Base-by-base conservation (phyloP, 2,797 vertebrate genomes). In the Neosalanx taihuensis region DNA sequence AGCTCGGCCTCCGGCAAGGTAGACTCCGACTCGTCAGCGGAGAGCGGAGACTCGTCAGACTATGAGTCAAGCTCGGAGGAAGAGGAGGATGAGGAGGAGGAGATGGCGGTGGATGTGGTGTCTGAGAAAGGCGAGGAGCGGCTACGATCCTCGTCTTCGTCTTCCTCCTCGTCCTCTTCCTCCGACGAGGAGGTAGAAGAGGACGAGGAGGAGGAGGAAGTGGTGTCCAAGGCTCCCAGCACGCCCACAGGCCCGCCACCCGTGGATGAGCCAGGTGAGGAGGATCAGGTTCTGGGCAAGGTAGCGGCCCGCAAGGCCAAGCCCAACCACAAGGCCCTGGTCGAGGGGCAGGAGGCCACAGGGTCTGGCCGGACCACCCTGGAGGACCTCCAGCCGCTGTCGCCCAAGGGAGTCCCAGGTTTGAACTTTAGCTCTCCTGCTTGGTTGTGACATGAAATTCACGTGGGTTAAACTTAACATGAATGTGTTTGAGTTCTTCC, bases 21-120 rank as follows among this genome's bases (percentile, higher is more conserved):
- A 49, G 92, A 90, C 73, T 92, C 91, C 0, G 92, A 91, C 72
- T 96, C 95, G 2, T 95, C 94, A 0, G 93, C 92, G 1, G 94
- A 90, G 71, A 96, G 93, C 5, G 91, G 91, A 0, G 94, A 94
- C 74, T 98, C 95, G 53, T 96, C 95, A 0, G 95, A 95, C 67
- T 97, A 95, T 0, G 96, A 95, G 74, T 90, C 94, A 7, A 97
- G 95, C 46, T 96, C 96, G 0, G 96, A 95, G 0, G 93, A 94
- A 0, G 94, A 95, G 0, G 91, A 90, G 0, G 93, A 94, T 0
- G 93, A 94, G 0, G 93, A 92, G 1, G 94, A 94, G 0, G 92
- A 93, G 0, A 90, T 89, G 0, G 91, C 83, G 59, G 70, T 65
- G 46, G 67, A 77, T 3, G 57, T 17, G 1, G 73, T 63, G 0